phyloP scores from a whole-genome alignment of 30 jellyfish, hydroid and myxozoan genomes.

The Turritopsis rubra region DNA sequence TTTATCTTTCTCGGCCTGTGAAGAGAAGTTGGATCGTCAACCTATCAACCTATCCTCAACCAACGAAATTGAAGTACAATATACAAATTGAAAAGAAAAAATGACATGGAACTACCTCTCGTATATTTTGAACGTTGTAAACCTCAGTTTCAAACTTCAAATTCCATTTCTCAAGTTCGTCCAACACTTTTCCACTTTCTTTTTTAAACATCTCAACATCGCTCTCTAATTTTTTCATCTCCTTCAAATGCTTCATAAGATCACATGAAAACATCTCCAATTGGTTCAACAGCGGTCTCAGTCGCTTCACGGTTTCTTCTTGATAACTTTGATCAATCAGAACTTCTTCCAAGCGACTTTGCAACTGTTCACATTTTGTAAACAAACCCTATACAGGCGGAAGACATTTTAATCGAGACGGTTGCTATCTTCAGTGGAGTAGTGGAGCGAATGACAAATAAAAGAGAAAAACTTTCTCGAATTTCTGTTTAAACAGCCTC shows the following conservation, averaged over 20 bases:
- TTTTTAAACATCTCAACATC: conserved; percentile 37
- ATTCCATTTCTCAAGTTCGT: conserved; percentile 11
- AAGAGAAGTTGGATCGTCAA: not conserved
- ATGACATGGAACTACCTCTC: not conserved
- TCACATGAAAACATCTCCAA: not conserved
- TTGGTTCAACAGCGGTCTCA: not conserved
- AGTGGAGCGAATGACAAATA: no score
- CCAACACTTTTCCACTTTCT: conserved; percentile 13
- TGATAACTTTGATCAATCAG: not conserved
- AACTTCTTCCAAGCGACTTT: not conserved
- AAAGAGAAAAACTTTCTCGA: no score
- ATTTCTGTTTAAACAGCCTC: no score
- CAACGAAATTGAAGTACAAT: no score
- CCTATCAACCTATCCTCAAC: no score
- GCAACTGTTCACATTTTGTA: not conserved
- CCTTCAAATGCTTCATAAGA: conserved; percentile 24
- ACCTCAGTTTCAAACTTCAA: not conserved
- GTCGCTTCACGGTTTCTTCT: not conserved
- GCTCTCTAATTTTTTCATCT: conserved; percentile 41
- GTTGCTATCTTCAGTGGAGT: no score
- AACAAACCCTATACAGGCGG: not conserved
- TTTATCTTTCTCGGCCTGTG: not conserved
- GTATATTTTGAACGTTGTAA: not conserved
- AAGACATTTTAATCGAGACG: no score
- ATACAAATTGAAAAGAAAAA: no score